Conservation (phyloP, 2,113 vertebrate genomes). For the Gobio gobio region DNA sequence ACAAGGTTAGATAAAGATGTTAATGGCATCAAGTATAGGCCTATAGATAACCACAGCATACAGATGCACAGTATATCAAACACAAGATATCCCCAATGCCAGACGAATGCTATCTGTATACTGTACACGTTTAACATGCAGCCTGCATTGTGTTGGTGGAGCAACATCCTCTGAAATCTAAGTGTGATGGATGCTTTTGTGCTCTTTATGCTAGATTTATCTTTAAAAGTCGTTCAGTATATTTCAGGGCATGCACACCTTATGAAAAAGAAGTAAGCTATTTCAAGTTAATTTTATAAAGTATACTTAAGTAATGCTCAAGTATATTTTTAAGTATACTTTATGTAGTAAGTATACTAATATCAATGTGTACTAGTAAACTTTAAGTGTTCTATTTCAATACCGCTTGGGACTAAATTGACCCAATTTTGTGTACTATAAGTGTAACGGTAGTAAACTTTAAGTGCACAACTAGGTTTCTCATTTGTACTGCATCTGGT, state of each 20-base stretch:
- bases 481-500: too few species aligned
- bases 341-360: too few species aligned
- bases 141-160: constrained; percentile 3
- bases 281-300: too few species aligned
- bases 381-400: too few species aligned
- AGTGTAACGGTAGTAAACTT: too few species aligned
- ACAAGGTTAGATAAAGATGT: neutral
- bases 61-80: constrained; percentile 3
- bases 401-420: too few species aligned
- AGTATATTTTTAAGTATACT: too few species aligned
- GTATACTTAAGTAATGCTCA: too few species aligned
- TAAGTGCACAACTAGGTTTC: too few species aligned
- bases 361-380: too few species aligned
- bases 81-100: neutral
- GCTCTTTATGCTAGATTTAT: neutral
- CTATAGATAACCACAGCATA: neutral
- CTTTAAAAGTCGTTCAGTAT: constrained; percentile 8
- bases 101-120: constrained; percentile 5
- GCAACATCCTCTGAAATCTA: constrained; percentile 7
- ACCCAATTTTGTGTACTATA: too few species aligned
- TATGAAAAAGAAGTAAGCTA: too few species aligned
- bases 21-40: neutral
- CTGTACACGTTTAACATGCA: constrained; percentile 12
- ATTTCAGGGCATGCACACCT: neutral
- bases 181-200: neutral